A percentile compares a stretch with the other conserved stretches of the same genome.
phyloP scores from a whole-genome alignment of 2,888 invertebrate genomes.

The Idaea biselata region DNA sequence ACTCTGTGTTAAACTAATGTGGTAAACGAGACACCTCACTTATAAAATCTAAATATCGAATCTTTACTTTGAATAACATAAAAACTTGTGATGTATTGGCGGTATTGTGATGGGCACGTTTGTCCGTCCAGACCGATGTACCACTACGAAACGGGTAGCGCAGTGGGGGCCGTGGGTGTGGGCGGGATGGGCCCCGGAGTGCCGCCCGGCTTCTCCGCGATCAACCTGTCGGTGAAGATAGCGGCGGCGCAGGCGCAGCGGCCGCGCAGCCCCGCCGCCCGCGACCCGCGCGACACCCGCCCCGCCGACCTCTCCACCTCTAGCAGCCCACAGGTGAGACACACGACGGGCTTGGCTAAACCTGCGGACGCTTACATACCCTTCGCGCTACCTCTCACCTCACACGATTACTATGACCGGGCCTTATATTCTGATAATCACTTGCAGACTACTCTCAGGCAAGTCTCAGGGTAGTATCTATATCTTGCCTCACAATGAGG shows the following conservation, averaged over 20 bases:
- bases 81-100: background rate
- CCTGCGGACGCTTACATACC: background rate
- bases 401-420: background rate
- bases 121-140: constrained; percentile 86
- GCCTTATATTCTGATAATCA: too few relatives aligned
- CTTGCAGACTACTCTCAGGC: too few relatives aligned
- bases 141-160: constrained; percentile 85
- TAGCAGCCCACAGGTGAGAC: constrained; percentile 90
- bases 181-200: constrained; percentile 84
- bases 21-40: constrained; percentile 65
- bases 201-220: constrained; percentile 89
- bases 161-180: constrained; percentile 80
- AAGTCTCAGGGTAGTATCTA: too few relatives aligned
- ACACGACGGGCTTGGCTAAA: constrained; percentile 14
- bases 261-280: constrained; percentile 87
- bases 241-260: constrained; percentile 86
- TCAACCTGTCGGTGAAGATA: constrained; percentile 92
- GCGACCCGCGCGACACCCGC: constrained; percentile 88
- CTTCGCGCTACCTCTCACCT: background rate
- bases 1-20: constrained; percentile 52
- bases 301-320: constrained; percentile 93
- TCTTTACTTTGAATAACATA: background rate
- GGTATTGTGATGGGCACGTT: constrained; percentile 26
- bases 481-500: too few relatives aligned
- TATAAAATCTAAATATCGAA: constrained; percentile 4